Percentiles rank a stretch among this genome's conserved stretches.
These are phyloP conservation scores for Phymorhynchus buccinoides DNA, from an alignment of 1,140 invertebrate species.

Conservation along the genomic window DNA sequence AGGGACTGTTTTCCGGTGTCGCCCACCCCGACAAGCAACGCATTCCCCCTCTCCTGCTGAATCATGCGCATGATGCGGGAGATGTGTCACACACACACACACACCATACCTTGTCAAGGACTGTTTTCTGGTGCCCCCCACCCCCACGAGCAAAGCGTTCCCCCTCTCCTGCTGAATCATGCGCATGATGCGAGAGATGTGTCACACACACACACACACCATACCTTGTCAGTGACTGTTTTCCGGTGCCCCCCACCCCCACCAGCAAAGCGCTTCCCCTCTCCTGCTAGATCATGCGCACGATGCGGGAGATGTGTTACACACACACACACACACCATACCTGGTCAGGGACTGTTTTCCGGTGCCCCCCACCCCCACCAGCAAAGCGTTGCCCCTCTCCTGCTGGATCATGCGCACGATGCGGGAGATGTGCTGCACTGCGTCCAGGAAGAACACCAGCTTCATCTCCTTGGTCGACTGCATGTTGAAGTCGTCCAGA, in stretches of 20 bases:
- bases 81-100: too few relatives aligned
- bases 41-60: too few relatives aligned
- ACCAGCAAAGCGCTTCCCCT: slow-evolving; percentile 73
- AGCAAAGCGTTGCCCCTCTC: slow-evolving; percentile 73
- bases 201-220: too few relatives aligned
- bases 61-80: too few relatives aligned
- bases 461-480: slow-evolving; percentile 72
- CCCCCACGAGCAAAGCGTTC: slow-evolving; percentile 73
- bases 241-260: slow-evolving; percentile 74
- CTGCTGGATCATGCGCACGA: slow-evolving; percentile 73
- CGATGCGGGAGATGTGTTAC: slow-evolving; percentile 72
- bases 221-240: slow-evolving; percentile 74
- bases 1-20: too few relatives aligned
- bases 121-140: slow-evolving; percentile 75
- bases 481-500: slow-evolving; percentile 73
- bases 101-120: slow-evolving; percentile 73
- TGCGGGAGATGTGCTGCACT: slow-evolving; percentile 73
- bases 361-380: slow-evolving; percentile 75
- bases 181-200: slow-evolving; percentile 72
- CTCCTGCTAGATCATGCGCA: slow-evolving; percentile 73
- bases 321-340: too few relatives aligned
- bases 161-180: slow-evolving; percentile 74
- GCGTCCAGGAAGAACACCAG: slow-evolving; percentile 75
- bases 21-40: too few relatives aligned
- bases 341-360: slow-evolving; percentile 75